Evolutionary conservation across 2,888 invertebrate species (phyloP).

Genomic region (Philereme vetulata): DNA sequence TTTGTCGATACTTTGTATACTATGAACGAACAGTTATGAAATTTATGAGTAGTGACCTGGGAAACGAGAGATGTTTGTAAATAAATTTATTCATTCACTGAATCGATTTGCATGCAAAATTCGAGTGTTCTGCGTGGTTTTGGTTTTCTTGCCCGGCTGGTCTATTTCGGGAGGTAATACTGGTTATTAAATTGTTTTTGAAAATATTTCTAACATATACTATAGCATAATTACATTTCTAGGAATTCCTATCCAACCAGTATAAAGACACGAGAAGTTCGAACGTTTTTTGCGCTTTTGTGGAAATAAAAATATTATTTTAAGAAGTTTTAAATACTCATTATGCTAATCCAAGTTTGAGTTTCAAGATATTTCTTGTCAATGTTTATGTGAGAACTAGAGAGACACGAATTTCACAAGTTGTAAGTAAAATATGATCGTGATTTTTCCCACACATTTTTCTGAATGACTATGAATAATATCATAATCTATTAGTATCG

Average conservation of each 20-base stretch:
- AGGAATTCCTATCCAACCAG: conserved; percentile 16
- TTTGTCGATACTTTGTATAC: conserved; percentile 21
- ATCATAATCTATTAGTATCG: no score
- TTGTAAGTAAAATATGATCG: no score
- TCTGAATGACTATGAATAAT: no score
- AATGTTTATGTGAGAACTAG: conserved; percentile 11
- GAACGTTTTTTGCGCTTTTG: conserved; percentile 2
- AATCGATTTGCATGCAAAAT: conserved; percentile 31
- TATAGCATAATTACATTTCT: conserved; percentile 1
- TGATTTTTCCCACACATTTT: no score
- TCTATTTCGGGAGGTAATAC: conserved; percentile 9
- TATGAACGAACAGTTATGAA: conserved; percentile 14
- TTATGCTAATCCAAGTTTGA: conserved; percentile 2
- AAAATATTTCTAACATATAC: conserved; percentile 6
- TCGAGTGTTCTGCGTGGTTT: conserved; percentile 8
- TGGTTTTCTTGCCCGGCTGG: conserved; percentile 6
- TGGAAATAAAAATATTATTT: background rate
- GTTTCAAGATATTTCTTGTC: background rate
- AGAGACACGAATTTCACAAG: conserved; percentile 2
- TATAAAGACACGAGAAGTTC: conserved; percentile 10
- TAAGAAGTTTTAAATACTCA: conserved; percentile 1
- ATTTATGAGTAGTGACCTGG: conserved; percentile 17
- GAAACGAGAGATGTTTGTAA: conserved; percentile 20
- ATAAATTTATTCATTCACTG: conserved; percentile 29
- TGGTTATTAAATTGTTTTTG: background rate